Percentiles rank a stretch among this genome's conserved stretches.
These are phyloP conservation scores for Tonatia bakeri DNA, from an alignment of 2,113 vertebrate genomes.

Conservation along the genomic window DNA sequence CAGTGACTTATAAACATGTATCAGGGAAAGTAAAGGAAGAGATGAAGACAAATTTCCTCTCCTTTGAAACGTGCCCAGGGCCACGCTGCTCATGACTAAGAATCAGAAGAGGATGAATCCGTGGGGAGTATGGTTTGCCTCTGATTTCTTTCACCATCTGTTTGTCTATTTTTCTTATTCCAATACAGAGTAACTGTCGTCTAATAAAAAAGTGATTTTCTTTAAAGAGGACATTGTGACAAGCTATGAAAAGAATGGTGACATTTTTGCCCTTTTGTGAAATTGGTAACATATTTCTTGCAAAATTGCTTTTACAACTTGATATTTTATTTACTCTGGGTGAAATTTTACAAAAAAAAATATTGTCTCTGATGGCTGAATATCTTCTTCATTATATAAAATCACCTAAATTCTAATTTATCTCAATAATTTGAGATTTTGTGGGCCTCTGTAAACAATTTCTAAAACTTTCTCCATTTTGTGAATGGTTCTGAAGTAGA, in stretches of 20 bases:
- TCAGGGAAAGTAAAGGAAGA: not conserved
- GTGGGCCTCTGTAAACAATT: not conserved
- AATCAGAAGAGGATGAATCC: not conserved
- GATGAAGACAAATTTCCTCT: not conserved
- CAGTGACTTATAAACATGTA: not conserved
- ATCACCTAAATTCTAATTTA: not conserved
- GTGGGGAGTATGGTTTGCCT: not conserved
- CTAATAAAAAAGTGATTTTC: conserved; percentile 14
- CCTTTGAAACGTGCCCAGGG: not conserved
- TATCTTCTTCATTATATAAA: not conserved
- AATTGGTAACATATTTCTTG: conserved; percentile 10
- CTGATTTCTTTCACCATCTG: not conserved
- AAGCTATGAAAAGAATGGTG: not conserved
- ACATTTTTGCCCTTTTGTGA: conserved; percentile 3
- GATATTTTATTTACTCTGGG: not conserved
- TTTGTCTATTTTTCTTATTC: not conserved
- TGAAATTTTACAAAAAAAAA: not conserved
- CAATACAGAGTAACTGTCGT: not conserved
- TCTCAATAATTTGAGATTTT: not conserved
- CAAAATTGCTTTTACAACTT: not conserved
- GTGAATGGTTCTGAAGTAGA: not conserved
- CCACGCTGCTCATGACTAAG: not conserved
- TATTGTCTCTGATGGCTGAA: not conserved
- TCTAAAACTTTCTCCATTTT: not conserved
- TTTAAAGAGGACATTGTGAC: not conserved